A percentile compares a stretch with the other conserved stretches of the same genome.
Conservation (phyloP, 2,888 invertebrate genomes). For the Leptopilina drosophilae region DNA sequence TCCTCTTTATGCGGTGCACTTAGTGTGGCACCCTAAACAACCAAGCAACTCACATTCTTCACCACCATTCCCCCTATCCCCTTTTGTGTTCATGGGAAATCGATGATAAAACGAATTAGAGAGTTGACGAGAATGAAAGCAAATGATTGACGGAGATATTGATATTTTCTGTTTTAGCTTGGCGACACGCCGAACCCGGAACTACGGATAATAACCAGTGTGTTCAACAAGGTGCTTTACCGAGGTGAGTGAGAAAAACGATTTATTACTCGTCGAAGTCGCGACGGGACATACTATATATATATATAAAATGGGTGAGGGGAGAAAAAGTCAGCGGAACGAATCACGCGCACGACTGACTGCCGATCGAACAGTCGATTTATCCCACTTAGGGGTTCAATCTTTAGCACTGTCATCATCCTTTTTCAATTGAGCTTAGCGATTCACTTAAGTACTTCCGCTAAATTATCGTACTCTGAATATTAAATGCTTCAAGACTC, state of each 20-base stretch:
- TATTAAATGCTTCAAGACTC: background rate
- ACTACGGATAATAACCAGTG: conserved; percentile 90
- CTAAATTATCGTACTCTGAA: background rate
- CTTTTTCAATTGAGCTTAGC: conserved; percentile 30
- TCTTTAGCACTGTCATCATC: conserved; percentile 26
- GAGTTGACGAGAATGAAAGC: conserved; percentile 46
- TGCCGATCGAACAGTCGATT: conserved; percentile 33
- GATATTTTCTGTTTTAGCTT: conserved; percentile 81
- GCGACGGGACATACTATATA: background rate
- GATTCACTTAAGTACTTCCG: conserved; percentile 7
- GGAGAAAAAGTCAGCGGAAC: conserved; percentile 28
- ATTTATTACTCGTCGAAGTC: conserved; percentile 35
- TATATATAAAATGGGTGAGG: background rate
- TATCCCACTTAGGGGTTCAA: conserved; percentile 31
- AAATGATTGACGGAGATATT: conserved; percentile 21
- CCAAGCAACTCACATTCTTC: too few species aligned
- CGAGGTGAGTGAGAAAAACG: conserved; percentile 82
- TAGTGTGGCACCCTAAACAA: conserved; percentile 61
- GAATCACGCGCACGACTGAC: conserved; percentile 39
- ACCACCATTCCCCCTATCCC: too few species aligned
- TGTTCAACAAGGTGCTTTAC: conserved; percentile 90
- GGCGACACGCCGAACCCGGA: conserved; percentile 92
- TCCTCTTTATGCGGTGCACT: conserved; percentile 67
- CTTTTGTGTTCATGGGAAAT: conserved; percentile 66
- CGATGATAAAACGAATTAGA: conserved; percentile 70